Base-by-base conservation (phyloP, 1,140 invertebrate species). In the Bombus superbus region DNA sequence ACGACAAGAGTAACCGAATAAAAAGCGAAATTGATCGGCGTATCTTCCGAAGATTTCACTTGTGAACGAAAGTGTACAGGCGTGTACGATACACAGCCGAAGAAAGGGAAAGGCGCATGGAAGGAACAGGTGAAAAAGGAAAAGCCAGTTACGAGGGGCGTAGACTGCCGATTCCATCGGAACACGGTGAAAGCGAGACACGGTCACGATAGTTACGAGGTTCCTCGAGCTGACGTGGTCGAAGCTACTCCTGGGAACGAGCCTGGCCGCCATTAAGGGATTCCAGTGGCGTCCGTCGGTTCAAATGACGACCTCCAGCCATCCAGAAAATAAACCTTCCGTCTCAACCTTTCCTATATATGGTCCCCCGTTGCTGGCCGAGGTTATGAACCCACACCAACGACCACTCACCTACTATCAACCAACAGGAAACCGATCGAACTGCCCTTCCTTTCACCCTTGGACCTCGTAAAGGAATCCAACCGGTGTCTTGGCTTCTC, bases 301-400 rank as follows among this genome's bases (percentile, higher is more conserved):
- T 91, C 88, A 86, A 92, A 93, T 92, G 91, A 91, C 90, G 92
- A 92, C 85, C 88, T 92, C 73, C 89, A 92, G 90, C 91, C 89
- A 93, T 92, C 92, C 86, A 87, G 89, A 91, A 93, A 93, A 93
- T 93, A 92, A 93, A 93, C 90, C 88, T 85, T 82, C 73, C 74
- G 81, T 85, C 66, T 87, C 59, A 57, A 57, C 77, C 75, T 71
- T 74, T 76, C 84, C 40, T 57, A 22, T 71, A 82, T 62, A 32
- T 28, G 35, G 59, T 57, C 22, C 59, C 79, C 62, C 53, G 53
- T 69, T 75, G 81, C 80, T 69, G 66, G 59, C 59, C 62, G 77
- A 80, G 90, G 90, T 88, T 92, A 91, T 92, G 90, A 92, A 92
- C 86, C 89, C 78, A 83, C 87, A 76, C 59, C 68, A 89, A 83